Evolutionary conservation across 2,113 vertebrate species (phyloP).

Genomic region (Callocephalon fimbriatum): DNA sequence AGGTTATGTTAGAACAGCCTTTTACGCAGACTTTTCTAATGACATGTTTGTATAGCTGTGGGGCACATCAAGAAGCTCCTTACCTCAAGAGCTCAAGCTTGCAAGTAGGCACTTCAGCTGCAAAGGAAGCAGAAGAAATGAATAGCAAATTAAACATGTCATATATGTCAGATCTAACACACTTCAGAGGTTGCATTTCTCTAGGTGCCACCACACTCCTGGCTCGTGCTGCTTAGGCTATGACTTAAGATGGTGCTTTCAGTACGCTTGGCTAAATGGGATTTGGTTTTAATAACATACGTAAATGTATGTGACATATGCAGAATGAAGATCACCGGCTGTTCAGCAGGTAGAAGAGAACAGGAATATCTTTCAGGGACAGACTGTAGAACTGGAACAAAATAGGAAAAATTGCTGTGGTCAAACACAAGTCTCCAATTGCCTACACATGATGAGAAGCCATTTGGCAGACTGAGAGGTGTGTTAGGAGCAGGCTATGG

Average conservation of each 20-base stretch:
- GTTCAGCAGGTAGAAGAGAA: not conserved
- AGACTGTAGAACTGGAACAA: not conserved
- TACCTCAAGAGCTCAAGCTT: not conserved
- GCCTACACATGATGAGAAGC: not conserved
- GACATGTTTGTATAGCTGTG: not conserved
- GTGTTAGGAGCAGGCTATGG: not conserved
- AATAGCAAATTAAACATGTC: not conserved
- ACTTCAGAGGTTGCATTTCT: not conserved
- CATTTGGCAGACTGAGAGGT: not conserved
- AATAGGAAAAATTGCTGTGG: not conserved
- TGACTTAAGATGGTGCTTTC: not conserved
- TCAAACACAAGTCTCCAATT: not conserved
- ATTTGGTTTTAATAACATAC: not conserved
- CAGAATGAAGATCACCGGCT: not conserved
- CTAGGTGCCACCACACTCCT: not conserved
- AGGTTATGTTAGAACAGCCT: not conserved
- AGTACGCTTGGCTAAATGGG: not conserved
- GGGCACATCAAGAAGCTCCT: not conserved
- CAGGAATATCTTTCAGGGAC: not conserved
- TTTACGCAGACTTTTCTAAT: not conserved
- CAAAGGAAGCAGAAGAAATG: not conserved
- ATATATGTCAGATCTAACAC: not conserved
- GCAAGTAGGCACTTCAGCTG: not conserved
- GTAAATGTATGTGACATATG: not conserved
- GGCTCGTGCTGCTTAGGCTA: not conserved